phyloP scores from a whole-genome alignment of 2,113 vertebrate species.

The Dicrurus megarhynchus region DNA sequence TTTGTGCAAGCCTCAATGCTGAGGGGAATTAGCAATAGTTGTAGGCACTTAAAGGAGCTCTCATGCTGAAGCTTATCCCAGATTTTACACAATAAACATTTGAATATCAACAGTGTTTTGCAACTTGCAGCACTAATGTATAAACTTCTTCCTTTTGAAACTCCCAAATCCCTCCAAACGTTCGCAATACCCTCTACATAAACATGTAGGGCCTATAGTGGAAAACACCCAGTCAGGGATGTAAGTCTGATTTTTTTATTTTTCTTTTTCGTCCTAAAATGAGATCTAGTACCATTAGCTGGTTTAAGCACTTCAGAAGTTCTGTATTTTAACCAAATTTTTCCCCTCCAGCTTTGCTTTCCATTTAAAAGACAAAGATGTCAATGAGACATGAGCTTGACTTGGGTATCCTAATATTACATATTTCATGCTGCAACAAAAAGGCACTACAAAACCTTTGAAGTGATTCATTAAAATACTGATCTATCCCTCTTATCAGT shows the following conservation, averaged over 20 bases:
- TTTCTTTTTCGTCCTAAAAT: constrained; percentile 59
- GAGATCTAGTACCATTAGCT: constrained; percentile 42
- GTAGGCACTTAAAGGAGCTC: constrained; percentile 99
- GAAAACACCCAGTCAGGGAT: constrained; percentile 68
- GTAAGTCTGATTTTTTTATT: constrained; percentile 56
- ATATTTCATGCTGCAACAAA: neutral
- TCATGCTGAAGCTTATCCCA: constrained; percentile 99
- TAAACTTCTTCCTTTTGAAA: constrained; percentile 98
- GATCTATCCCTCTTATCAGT: neutral
- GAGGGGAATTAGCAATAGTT: constrained; percentile 99
- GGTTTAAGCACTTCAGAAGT: constrained; percentile 56
- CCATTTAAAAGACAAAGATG: constrained; percentile 19
- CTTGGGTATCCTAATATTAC: neutral
- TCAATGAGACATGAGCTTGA: neutral
- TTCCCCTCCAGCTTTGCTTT: constrained; percentile 43
- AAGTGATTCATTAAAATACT: constrained; percentile 6
- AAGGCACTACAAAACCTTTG: neutral
- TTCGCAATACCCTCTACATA: constrained; percentile 78
- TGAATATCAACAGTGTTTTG: constrained; percentile 99
- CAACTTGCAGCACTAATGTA: constrained; percentile 99
- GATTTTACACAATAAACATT: constrained; percentile 99
- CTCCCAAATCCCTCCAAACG: constrained; percentile 87
- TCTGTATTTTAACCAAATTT: constrained; percentile 62
- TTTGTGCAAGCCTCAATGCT: constrained; percentile 96
- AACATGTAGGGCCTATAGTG: constrained; percentile 72